Evolutionary conservation across 1,140 invertebrate species (phyloP).

Genomic region (Bombus difficillimus): DNA sequence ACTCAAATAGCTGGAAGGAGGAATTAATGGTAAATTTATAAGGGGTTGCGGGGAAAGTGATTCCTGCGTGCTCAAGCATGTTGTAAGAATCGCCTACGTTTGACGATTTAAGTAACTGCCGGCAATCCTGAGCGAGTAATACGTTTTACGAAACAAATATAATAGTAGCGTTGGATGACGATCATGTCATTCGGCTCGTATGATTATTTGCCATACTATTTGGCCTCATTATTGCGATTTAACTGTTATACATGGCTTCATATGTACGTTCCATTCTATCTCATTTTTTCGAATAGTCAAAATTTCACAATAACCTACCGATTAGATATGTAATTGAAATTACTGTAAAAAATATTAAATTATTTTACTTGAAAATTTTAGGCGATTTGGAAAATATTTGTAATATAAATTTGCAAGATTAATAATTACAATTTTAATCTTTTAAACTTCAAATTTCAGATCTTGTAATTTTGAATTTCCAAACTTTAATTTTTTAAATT

Average conservation of each 20-base stretch:
- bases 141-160: constrained; percentile 42
- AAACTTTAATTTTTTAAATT: not conserved
- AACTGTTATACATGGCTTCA: not conserved
- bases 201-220: constrained; percentile 22
- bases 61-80: not conserved
- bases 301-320: not conserved
- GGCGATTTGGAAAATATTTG: not conserved
- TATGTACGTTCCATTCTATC: not conserved
- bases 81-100: constrained; percentile 30
- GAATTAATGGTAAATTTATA: not conserved
- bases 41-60: constrained; percentile 22
- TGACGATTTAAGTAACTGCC: constrained; percentile 24
- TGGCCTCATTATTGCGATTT: not conserved
- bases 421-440: not conserved
- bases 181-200: constrained; percentile 30
- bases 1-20: not conserved
- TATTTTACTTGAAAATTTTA: not conserved
- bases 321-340: not conserved
- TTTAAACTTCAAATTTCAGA: not conserved
- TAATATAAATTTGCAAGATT: not conserved
- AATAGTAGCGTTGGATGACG: constrained; percentile 23
- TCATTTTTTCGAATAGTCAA: not conserved
- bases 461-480: not conserved
- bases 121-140: constrained; percentile 10
- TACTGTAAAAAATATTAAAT: not conserved